A percentile compares a stretch with the other conserved stretches of the same genome.
Conservation (phyloP, 2,113 vertebrate species). For the Mastomys coucha region DNA sequence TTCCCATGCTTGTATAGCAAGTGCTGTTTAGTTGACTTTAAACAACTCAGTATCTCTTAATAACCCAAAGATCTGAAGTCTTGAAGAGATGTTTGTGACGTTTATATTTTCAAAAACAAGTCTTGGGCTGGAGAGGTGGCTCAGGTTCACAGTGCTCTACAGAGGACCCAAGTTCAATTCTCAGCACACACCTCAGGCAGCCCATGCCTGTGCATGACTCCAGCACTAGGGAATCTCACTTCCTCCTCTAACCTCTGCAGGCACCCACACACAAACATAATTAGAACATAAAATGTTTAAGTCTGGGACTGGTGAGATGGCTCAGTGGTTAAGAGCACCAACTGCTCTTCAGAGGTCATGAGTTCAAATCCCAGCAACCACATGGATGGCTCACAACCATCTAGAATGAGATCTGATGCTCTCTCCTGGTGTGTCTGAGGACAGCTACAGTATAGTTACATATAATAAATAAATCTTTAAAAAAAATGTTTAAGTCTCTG, state of each 20-base stretch:
- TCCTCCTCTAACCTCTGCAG: background rate
- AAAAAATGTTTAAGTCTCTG: background rate
- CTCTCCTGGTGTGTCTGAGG: too few relatives aligned
- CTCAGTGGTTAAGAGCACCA: too few relatives aligned
- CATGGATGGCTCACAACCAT: too few relatives aligned
- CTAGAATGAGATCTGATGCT: too few relatives aligned
- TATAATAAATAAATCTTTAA: too few relatives aligned
- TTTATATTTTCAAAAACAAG: background rate
- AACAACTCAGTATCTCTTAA: constrained; percentile 9
- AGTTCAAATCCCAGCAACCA: too few relatives aligned
- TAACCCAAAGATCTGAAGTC: background rate
- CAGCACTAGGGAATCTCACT: background rate
- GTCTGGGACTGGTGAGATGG: too few relatives aligned
- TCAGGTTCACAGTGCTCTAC: background rate
- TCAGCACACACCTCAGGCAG: too few relatives aligned
- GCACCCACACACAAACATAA: background rate
- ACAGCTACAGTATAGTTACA: too few relatives aligned
- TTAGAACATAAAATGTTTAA: background rate
- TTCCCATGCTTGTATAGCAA: background rate
- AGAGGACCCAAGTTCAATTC: background rate
- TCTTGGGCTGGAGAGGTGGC: background rate
- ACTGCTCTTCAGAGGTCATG: too few relatives aligned
- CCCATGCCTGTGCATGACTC: background rate
- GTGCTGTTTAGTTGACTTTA: background rate
- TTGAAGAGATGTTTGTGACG: background rate